These are phyloP conservation scores for Oncorhynchus nerka DNA, from an alignment of 2,113 vertebrate genomes.

Conservation along the genomic window DNA sequence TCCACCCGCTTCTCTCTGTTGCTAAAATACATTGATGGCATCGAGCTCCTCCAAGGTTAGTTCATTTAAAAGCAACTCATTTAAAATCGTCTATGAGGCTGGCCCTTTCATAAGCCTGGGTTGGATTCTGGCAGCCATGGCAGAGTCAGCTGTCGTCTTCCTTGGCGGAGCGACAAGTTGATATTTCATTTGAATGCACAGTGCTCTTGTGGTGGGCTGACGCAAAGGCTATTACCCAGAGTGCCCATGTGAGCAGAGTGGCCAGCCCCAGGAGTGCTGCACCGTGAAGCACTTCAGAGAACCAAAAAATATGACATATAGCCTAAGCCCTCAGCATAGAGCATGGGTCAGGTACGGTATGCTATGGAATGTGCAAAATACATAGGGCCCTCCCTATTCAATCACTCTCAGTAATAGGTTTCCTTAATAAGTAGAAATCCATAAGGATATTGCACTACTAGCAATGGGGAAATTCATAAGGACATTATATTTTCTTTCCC, in stretches of 20 bases:
- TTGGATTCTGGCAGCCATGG: conserved; percentile 51
- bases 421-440: no score
- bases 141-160: conserved; percentile 60
- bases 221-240: conserved; percentile 73
- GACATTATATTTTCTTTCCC: no score
- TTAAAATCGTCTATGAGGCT: conserved; percentile 45
- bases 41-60: conserved; percentile 24
- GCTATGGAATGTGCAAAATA: no score
- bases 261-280: conserved; percentile 30
- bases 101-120: conserved; percentile 18
- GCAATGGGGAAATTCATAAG: no score
- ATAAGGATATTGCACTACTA: no score
- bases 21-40: conserved; percentile 10
- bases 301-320: background rate
- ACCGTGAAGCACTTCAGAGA: conserved; percentile 21
- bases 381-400: no score
- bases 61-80: conserved; percentile 45
- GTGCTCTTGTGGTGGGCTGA: conserved; percentile 50
- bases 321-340: background rate
- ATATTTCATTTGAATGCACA: conserved; percentile 74
- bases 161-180: conserved; percentile 67
- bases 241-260: conserved; percentile 55
- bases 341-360: no score
- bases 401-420: no score
- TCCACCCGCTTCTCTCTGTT: background rate